phyloP scores from a whole-genome alignment of 2,797 vertebrate species.

The Protosalanx chinensis region DNA sequence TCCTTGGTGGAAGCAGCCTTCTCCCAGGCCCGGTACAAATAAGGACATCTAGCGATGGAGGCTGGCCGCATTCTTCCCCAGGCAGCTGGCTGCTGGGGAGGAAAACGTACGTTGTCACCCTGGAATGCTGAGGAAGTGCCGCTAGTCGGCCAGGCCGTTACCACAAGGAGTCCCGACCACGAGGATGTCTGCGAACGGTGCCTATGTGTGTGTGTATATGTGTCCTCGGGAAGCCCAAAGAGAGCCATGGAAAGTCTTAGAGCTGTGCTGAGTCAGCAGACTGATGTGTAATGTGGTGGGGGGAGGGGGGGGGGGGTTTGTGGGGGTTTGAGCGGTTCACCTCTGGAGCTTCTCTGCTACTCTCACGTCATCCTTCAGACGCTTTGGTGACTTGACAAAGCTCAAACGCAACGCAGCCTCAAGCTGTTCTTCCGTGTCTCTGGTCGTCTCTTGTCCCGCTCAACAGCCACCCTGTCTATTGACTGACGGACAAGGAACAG shows the following conservation, averaged over 20 bases:
- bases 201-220: neutral
- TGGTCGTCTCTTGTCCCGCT: neutral
- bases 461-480: neutral
- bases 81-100: slow-evolving; percentile 23
- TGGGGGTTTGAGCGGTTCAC: slow-evolving; percentile 41
- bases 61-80: slow-evolving; percentile 38
- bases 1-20: slow-evolving; percentile 17
- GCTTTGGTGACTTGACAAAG: slow-evolving; percentile 10
- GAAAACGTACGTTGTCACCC: slow-evolving; percentile 50
- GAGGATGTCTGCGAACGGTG: slow-evolving; percentile 17
- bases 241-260: slow-evolving; percentile 50
- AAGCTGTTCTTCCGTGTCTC: neutral
- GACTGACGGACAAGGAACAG: neutral
- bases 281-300: slow-evolving; percentile 52
- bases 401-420: neutral
- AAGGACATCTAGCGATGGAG: slow-evolving; percentile 45
- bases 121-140: slow-evolving; percentile 62
- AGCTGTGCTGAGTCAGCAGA: slow-evolving; percentile 56
- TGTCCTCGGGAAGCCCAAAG: slow-evolving; percentile 29
- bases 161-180: slow-evolving; percentile 59
- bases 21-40: slow-evolving; percentile 30
- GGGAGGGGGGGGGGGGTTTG: slow-evolving; percentile 18
- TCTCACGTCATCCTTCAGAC: slow-evolving; percentile 30
- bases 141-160: slow-evolving; percentile 42
- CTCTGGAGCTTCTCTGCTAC: slow-evolving; percentile 14